These are phyloP conservation scores for Hypomesus transpacificus DNA, from an alignment of 2,113 vertebrate species.

Conservation along the genomic window DNA sequence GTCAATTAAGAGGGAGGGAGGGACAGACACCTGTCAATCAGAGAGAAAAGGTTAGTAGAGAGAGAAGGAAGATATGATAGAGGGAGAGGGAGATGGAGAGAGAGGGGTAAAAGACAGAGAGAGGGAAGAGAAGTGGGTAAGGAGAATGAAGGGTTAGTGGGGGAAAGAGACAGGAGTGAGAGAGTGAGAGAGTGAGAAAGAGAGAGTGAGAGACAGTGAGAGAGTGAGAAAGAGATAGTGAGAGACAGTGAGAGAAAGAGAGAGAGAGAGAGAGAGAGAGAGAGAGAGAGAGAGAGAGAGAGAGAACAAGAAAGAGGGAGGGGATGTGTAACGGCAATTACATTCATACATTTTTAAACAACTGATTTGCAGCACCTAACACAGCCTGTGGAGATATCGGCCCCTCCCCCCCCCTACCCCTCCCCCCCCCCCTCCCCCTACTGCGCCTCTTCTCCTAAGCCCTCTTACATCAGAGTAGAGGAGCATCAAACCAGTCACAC, in stretches of 20 bases:
- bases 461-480: slow-evolving; percentile 10
- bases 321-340: not conserved
- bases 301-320: no score
- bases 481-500: not conserved
- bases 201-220: no score
- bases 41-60: not conserved
- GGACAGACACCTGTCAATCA: no score
- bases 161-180: no score
- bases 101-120: not conserved
- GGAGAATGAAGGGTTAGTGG: not conserved
- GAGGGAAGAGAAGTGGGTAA: not conserved
- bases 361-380: no score
- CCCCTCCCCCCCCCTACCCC: no score
- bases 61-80: slow-evolving; percentile 16
- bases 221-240: no score
- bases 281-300: no score
- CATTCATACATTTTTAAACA: not conserved
- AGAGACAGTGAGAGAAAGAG: not conserved
- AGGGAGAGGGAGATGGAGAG: slow-evolving; percentile 55
- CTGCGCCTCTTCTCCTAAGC: slow-evolving; percentile 24
- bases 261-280: not conserved
- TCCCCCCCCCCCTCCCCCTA: not conserved
- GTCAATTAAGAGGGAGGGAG: slow-evolving; percentile 1
- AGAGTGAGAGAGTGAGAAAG: no score
- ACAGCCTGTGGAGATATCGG: no score